Evolutionary conservation across 2,888 invertebrate genomes (phyloP).

Genomic region (Dynastes tityus): DNA sequence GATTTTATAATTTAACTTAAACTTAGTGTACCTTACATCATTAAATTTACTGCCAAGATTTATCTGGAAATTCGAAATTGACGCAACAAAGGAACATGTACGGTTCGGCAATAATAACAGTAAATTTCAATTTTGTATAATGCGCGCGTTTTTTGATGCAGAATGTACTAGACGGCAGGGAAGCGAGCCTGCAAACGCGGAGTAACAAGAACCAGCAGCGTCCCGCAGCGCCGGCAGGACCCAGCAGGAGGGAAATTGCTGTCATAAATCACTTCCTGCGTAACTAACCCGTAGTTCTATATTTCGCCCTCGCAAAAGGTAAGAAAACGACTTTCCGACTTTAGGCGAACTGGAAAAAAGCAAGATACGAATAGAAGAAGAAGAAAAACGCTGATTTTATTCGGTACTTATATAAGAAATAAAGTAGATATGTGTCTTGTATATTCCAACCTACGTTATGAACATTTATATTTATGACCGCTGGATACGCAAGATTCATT

Average conservation of each 20-base stretch:
- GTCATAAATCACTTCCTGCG: conserved; percentile 63
- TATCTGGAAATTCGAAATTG: conserved; percentile 19
- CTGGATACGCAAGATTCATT: not conserved
- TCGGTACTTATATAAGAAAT: conserved; percentile 31
- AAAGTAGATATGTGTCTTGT: conserved; percentile 5
- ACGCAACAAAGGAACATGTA: conserved; percentile 30
- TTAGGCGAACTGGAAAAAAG: conserved; percentile 22
- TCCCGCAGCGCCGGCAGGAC: conserved; percentile 57
- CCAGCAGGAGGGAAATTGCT: conserved; percentile 64
- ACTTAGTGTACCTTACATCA: not conserved
- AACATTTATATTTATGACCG: not conserved
- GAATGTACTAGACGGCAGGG: conserved; percentile 47
- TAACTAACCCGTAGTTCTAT: conserved; percentile 61
- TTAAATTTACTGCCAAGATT: conserved; percentile 12
- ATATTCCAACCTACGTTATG: not conserved
- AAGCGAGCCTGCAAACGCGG: conserved; percentile 45
- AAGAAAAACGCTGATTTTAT: conserved; percentile 44
- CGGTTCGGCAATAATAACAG: conserved; percentile 40
- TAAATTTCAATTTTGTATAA: conserved; percentile 44
- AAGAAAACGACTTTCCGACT: conserved; percentile 47
- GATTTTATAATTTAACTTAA: not conserved
- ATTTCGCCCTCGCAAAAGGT: conserved; percentile 55
- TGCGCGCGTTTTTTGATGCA: conserved; percentile 41
- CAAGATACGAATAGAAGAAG: conserved; percentile 23
- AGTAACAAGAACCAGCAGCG: conserved; percentile 56